phyloP scores from a whole-genome alignment of 2,888 invertebrate genomes.

The Unio delphinus region DNA sequence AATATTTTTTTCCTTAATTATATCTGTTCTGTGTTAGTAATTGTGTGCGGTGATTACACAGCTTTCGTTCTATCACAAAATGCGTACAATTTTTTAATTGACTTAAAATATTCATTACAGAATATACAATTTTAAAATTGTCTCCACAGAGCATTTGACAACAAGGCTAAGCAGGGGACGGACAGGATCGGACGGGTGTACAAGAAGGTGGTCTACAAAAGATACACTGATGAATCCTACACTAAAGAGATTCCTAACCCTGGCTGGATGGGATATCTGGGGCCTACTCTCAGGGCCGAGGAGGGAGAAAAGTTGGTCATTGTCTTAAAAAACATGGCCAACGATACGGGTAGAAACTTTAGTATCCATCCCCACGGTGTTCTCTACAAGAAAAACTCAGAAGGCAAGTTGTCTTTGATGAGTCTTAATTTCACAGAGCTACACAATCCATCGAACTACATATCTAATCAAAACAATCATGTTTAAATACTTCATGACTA shows the following conservation, averaged over 20 bases:
- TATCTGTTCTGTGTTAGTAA: no score
- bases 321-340: slow-evolving; percentile 37
- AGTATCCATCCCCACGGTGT: slow-evolving; percentile 44
- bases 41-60: no score
- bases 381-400: slow-evolving; percentile 35
- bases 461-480: no score
- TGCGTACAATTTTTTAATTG: no score
- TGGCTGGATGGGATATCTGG: slow-evolving; percentile 32
- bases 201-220: slow-evolving; percentile 31
- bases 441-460: no score
- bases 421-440: no score
- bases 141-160: slow-evolving; percentile 8
- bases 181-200: slow-evolving; percentile 37
- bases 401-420: slow-evolving; percentile 27
- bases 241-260: slow-evolving; percentile 15
- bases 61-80: no score
- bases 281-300: slow-evolving; percentile 36
- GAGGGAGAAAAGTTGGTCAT: slow-evolving; percentile 32
- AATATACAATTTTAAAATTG: not conserved
- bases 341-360: slow-evolving; percentile 15
- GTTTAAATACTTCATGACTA: no score
- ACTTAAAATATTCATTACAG: no score
- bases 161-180: slow-evolving; percentile 2
- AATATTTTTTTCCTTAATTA: no score
- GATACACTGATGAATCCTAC: slow-evolving; percentile 29